A percentile compares a stretch with the other conserved stretches of the same genome.
These are phyloP conservation scores for Neotoma lepida DNA, from an alignment of 2,113 vertebrate species.

Conservation along the genomic window DNA sequence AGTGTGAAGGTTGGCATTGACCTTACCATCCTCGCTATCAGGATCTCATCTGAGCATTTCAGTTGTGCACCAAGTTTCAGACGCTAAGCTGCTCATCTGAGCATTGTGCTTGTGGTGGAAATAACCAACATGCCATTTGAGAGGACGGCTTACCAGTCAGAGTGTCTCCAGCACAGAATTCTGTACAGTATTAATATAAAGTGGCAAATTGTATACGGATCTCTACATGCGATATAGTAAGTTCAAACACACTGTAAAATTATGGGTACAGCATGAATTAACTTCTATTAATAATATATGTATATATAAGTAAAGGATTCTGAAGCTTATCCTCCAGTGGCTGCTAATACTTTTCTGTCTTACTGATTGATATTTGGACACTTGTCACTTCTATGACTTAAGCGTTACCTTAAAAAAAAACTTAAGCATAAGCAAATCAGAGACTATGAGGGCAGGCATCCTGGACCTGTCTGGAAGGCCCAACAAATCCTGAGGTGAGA, in stretches of 20 bases:
- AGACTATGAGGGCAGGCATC: neutral
- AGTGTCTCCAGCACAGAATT: neutral
- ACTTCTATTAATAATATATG: neutral
- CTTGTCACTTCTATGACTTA: neutral
- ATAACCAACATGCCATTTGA: neutral
- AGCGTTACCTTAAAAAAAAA: neutral
- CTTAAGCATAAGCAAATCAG: constrained; percentile 18
- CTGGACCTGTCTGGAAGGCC: neutral
- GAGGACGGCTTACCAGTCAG: neutral
- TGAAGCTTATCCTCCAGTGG: neutral
- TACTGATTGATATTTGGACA: neutral
- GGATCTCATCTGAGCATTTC: neutral
- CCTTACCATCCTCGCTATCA: neutral
- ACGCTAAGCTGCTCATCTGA: neutral
- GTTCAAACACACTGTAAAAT: neutral
- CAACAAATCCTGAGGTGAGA: neutral
- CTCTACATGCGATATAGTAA: neutral
- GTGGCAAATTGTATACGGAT: neutral
- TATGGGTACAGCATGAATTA: neutral
- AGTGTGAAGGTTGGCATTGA: neutral
- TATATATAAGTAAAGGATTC: neutral
- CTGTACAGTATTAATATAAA: neutral
- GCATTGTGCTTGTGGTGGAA: neutral
- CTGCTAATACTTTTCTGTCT: neutral
- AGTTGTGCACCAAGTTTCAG: neutral